Percentiles rank a stretch among this genome's conserved stretches.
These are phyloP conservation scores for Cheumatopsyche charites DNA, from an alignment of 1,140 invertebrate species.

Conservation along the genomic window DNA sequence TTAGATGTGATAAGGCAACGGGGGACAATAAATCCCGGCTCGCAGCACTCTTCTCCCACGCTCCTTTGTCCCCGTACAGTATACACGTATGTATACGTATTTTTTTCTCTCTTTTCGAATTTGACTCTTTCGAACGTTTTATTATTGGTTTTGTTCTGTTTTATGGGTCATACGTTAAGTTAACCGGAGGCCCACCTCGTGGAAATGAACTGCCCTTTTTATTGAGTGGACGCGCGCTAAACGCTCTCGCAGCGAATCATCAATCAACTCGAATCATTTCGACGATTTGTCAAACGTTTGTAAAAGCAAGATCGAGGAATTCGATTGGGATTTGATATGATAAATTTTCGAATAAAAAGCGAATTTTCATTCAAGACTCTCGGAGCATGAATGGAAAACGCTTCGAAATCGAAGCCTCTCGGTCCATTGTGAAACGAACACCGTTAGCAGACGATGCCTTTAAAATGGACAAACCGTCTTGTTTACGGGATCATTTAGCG, in stretches of 20 bases:
- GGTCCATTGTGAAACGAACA: constrained; percentile 3
- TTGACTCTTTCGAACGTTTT: constrained; percentile 34
- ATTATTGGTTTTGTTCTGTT: constrained; percentile 45
- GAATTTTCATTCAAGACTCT: not conserved
- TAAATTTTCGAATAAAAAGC: too few species aligned
- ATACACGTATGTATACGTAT: not conserved
- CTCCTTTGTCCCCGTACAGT: constrained; percentile 31
- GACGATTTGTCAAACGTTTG: constrained; percentile 10
- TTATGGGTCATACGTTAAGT: constrained; percentile 44
- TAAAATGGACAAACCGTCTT: constrained; percentile 45
- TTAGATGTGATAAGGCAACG: constrained; percentile 33
- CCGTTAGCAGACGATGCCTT: constrained; percentile 27
- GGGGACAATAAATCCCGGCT: constrained; percentile 41
- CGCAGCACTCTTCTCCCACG: constrained; percentile 34
- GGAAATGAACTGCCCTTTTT: constrained; percentile 35
- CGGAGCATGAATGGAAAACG: not conserved
- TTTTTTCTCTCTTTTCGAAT: constrained; percentile 18
- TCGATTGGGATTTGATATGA: too few species aligned
- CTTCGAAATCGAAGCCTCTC: not conserved
- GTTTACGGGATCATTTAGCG: constrained; percentile 45
- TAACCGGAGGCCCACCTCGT: constrained; percentile 20
- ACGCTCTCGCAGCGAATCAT: not conserved
- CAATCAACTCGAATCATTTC: not conserved
- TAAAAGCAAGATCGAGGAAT: not conserved
- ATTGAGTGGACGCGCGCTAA: constrained; percentile 26